These are phyloP conservation scores for Drosophila sucinea DNA, from an alignment of 1,140 invertebrate species.

Conservation along the genomic window DNA sequence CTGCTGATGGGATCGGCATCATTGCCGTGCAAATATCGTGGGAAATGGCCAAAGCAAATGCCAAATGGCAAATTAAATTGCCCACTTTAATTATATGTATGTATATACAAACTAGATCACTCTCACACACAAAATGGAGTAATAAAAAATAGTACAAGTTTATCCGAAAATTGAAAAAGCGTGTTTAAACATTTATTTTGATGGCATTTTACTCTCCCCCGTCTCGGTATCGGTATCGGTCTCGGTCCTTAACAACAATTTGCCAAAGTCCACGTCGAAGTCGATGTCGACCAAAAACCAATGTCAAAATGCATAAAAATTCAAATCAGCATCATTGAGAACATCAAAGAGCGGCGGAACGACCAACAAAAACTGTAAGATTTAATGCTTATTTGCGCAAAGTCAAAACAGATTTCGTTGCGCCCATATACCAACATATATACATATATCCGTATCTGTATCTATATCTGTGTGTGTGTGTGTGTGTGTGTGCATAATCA, in stretches of 20 bases:
- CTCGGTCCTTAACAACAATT: conserved; percentile 4
- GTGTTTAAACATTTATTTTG: conserved; percentile 70
- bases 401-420: conserved; percentile 79
- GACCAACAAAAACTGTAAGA: conserved; percentile 60
- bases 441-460: neutral
- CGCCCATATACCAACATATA: conserved; percentile 16
- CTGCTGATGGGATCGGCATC: conserved; percentile 70
- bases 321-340: conserved; percentile 61
- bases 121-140: conserved; percentile 60
- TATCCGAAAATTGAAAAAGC: conserved; percentile 77
- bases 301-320: conserved; percentile 79
- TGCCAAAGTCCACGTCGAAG: conserved; percentile 13
- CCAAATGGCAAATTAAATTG: conserved; percentile 58
- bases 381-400: conserved; percentile 80
- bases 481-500: conserved; percentile 49
- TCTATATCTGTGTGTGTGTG: neutral
- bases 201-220: conserved; percentile 55
- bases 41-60: conserved; percentile 46
- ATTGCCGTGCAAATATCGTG: conserved; percentile 43
- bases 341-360: conserved; percentile 66
- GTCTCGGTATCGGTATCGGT: neutral
- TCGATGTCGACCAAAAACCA: conserved; percentile 33
- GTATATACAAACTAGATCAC: conserved; percentile 48
- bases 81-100: conserved; percentile 45
- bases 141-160: conserved; percentile 59